Percentiles rank a stretch among this genome's conserved stretches.
Conservation (phyloP, 2,113 vertebrate genomes). For the Capricornis sumatraensis region DNA sequence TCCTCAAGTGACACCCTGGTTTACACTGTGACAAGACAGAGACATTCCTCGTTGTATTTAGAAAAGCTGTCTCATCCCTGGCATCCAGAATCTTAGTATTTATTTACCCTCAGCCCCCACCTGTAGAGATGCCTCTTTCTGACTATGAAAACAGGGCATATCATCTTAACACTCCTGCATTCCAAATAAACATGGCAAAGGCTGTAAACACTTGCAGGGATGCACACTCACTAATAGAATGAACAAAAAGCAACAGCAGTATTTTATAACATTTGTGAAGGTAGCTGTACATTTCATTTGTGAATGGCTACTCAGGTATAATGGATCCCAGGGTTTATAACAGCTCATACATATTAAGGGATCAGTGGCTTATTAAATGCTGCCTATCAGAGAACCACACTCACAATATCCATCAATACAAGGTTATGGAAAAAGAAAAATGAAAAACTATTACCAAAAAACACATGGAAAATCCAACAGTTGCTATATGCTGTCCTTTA, state of each 20-base stretch:
- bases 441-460: background rate
- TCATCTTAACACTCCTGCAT: background rate
- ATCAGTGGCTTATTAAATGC: background rate
- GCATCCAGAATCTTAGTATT: conserved; percentile 74
- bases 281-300: background rate
- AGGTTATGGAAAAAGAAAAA: background rate
- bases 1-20: conserved; percentile 62
- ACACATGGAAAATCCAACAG: background rate
- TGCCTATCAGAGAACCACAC: background rate
- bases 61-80: conserved; percentile 76
- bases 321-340: background rate
- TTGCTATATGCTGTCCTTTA: background rate
- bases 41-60: conserved; percentile 81
- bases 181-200: background rate
- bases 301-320: background rate
- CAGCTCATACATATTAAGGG: background rate
- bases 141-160: background rate
- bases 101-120: conserved; percentile 48
- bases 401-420: background rate
- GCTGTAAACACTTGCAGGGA: background rate
- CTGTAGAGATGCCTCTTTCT: background rate
- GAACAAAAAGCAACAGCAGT: background rate
- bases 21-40: conserved; percentile 76
- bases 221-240: background rate
- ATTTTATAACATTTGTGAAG: background rate